Percentiles rank a stretch among this genome's conserved stretches.
Evolutionary conservation across 2,888 invertebrate genomes (phyloP).

Genomic region (Cetonia aurata): DNA sequence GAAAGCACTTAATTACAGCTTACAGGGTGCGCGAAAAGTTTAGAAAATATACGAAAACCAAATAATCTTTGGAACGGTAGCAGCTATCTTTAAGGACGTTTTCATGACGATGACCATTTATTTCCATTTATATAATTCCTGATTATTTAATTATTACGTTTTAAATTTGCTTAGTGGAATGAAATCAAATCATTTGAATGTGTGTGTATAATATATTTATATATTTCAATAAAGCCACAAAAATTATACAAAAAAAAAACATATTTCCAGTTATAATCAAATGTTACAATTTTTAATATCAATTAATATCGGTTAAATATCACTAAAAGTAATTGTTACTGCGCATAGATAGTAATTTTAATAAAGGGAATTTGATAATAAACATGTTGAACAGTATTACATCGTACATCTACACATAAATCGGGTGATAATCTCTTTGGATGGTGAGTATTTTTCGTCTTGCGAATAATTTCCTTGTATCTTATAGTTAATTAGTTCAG

Average conservation of each 20-base stretch:
- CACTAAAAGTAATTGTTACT: constrained; percentile 26
- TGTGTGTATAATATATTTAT: constrained; percentile 22
- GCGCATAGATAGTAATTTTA: background rate
- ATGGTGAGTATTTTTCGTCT: constrained; percentile 27
- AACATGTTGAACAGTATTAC: constrained; percentile 20
- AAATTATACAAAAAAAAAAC: constrained; percentile 24
- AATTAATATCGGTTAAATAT: constrained; percentile 34
- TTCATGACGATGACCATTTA: too few species aligned
- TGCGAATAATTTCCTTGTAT: constrained; percentile 12
- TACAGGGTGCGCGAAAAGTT: too few species aligned
- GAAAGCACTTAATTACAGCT: too few species aligned
- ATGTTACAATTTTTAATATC: constrained; percentile 14
- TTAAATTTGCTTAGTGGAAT: background rate
- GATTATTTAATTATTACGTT: too few species aligned
- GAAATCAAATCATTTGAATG: constrained; percentile 10
- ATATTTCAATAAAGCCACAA: constrained; percentile 38
- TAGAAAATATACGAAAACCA: too few species aligned
- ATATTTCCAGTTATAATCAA: constrained; percentile 11
- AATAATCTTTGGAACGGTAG: too few species aligned
- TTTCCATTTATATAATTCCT: too few species aligned
- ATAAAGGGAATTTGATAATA: constrained; percentile 19
- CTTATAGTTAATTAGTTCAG: background rate
- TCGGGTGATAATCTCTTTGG: constrained; percentile 31
- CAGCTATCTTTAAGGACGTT: too few species aligned
- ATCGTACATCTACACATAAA: constrained; percentile 30